phyloP scores from a whole-genome alignment of 2,888 invertebrate species.

The Tricholauxania praeusta region DNA sequence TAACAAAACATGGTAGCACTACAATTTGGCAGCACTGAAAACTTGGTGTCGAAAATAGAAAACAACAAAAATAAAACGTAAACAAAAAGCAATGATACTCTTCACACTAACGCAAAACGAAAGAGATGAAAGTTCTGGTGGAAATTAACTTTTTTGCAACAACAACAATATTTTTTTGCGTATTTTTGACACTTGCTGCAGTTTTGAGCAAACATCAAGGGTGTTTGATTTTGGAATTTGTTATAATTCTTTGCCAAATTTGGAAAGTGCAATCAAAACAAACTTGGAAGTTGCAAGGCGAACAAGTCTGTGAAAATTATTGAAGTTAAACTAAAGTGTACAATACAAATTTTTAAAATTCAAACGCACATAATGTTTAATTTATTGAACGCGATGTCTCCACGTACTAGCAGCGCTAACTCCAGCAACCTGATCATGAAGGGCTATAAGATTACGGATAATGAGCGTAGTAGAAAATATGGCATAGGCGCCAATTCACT shows the following conservation, averaged over 20 bases:
- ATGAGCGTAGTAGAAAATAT: slow-evolving; percentile 62
- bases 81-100: background rate
- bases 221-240: background rate
- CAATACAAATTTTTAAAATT: background rate
- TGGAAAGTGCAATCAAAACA: background rate
- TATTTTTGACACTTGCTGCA: no score
- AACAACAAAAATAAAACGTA: background rate
- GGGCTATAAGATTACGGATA: slow-evolving; percentile 67
- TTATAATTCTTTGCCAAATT: background rate
- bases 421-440: slow-evolving; percentile 49
- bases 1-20: background rate
- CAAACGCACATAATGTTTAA: background rate
- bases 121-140: no score
- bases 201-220: no score
- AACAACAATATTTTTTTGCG: no score
- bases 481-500: slow-evolving; percentile 67
- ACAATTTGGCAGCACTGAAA: background rate
- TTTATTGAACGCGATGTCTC: slow-evolving; percentile 7
- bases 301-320: background rate
- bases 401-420: background rate
- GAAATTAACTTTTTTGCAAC: no score
- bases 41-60: background rate
- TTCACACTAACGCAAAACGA: background rate
- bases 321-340: background rate
- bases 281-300: background rate